Conservation (phyloP, 2,888 invertebrate genomes). For the Schizaphis graminum region DNA sequence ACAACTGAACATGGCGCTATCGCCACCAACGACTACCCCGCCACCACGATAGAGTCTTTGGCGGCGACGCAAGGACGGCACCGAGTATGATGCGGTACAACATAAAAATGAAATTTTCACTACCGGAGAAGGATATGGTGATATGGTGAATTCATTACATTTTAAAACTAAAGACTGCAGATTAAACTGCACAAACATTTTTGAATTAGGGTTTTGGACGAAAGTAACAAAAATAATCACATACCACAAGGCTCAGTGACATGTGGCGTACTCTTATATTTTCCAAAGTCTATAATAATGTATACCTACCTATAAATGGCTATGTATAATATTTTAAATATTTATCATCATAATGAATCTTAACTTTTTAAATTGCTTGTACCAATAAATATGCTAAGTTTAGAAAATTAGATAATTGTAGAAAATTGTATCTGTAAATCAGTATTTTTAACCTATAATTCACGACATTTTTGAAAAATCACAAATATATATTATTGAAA, state of each 20-base stretch:
- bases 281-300: neutral
- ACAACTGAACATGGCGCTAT: conserved; percentile 41
- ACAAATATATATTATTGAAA: neutral
- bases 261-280: neutral
- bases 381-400: neutral
- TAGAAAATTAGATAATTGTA: neutral
- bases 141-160: neutral
- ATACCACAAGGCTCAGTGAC: neutral
- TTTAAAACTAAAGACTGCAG: neutral
- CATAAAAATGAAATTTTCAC: neutral
- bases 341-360: neutral
- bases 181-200: neutral
- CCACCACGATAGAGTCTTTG: neutral
- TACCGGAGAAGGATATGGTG: neutral
- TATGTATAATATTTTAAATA: neutral
- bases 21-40: conserved; percentile 4
- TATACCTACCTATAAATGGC: too few relatives aligned
- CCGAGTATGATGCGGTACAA: neutral
- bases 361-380: neutral
- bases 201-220: neutral
- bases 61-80: neutral
- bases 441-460: neutral
- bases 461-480: neutral
- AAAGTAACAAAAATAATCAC: neutral
- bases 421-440: neutral